Conservation (phyloP, 2,113 vertebrate species). For the Gallinago jamesoni region DNA sequence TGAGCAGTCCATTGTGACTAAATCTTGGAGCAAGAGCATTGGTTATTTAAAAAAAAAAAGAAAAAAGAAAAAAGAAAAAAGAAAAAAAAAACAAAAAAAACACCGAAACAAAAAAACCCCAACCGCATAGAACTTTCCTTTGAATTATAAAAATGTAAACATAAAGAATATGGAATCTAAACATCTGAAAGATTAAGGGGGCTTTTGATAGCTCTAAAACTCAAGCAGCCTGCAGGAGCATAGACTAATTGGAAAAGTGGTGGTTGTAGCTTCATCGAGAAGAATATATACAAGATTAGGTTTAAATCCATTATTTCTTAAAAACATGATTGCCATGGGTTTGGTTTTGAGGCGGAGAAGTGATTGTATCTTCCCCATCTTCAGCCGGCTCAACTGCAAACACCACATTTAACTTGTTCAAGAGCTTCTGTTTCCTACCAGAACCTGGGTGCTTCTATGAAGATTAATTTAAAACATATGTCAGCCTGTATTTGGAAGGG, state of each 20-base stretch:
- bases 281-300: neutral
- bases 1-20: constrained; percentile 25
- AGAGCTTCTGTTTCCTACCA: neutral
- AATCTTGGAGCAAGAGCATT: neutral
- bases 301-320: neutral
- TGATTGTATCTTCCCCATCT: neutral
- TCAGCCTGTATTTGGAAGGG: neutral
- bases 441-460: neutral
- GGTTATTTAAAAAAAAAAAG: neutral
- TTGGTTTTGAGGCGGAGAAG: neutral
- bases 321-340: neutral
- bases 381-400: neutral
- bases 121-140: neutral
- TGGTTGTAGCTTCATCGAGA: neutral
- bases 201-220: neutral
- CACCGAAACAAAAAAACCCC: neutral
- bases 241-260: neutral
- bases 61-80: neutral
- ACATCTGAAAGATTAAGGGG: neutral
- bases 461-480: neutral
- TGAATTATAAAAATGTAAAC: neutral
- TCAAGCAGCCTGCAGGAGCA: neutral
- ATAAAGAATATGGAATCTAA: neutral
- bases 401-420: neutral
- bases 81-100: too few relatives aligned